Percentiles rank a stretch among this genome's conserved stretches.
Conservation (phyloP, 2,113 vertebrate species). For the Nibea albiflora region DNA sequence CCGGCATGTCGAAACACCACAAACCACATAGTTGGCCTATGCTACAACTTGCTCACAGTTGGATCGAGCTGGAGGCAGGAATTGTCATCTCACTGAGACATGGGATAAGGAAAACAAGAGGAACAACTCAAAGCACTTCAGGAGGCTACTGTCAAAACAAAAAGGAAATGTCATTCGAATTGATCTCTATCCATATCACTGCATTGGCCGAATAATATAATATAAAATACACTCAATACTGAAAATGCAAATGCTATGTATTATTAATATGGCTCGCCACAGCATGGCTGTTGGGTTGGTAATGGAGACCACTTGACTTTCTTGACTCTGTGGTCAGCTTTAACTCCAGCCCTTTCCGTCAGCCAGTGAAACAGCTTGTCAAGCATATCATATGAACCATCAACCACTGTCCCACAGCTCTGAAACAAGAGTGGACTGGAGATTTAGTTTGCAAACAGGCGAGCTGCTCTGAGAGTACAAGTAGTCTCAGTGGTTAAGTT, state of each 20-base stretch:
- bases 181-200: not conserved
- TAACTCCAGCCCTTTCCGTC: not conserved
- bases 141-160: constrained; percentile 27
- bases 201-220: not conserved
- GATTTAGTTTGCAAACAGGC: constrained; percentile 5
- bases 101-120: constrained; percentile 45
- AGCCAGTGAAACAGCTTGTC: constrained; percentile 1
- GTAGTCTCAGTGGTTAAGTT: not conserved
- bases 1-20: constrained; percentile 78
- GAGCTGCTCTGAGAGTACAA: not conserved
- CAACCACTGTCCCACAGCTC: constrained; percentile 1
- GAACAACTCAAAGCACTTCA: constrained; percentile 10
- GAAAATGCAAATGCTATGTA: not conserved
- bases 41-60: constrained; percentile 74
- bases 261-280: not conserved
- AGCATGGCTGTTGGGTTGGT: not conserved
- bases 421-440: constrained; percentile 5
- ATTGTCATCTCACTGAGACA: constrained; percentile 43
- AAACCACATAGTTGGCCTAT: constrained; percentile 78
- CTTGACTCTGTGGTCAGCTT: constrained; percentile 7
- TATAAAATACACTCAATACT: not conserved
- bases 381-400: constrained; percentile 21
- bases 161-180: not conserved
- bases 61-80: constrained; percentile 65
- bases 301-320: constrained; percentile 13